Evolutionary conservation across 2,797 vertebrate species (phyloP), one percentile per base, ranked within the genome.

Genomic region (Phataginus tricuspis): DNA sequence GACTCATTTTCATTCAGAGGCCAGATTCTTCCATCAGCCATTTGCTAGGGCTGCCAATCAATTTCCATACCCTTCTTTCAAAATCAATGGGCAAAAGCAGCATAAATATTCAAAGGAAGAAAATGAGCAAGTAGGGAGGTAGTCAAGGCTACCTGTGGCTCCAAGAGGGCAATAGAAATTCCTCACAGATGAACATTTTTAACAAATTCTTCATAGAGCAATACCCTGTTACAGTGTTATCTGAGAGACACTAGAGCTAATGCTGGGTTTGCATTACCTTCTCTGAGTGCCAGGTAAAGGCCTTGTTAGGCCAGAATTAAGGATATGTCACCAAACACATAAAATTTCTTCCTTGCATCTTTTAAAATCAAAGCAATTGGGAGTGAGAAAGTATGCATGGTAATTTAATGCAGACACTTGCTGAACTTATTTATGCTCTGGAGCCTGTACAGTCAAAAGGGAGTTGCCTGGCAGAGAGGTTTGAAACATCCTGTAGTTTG

Each of bases 391-490:
- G 27, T 91, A 25, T 94, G 53, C 69, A 63, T 53, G 10, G 23
- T 95, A 82, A 96, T 96, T 96, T 96, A 95, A 89, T 61, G 55
- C 82, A 97, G 87, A 82, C 45, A 90, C 72, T 97, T 82, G 39
- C 64, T 95, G 82, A 95, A 94, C 69, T 96, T 96, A 96, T 95
- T 97, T 96, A 92, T 95, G 42, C 88, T 96, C 82, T 71, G 69
- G 86, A 95, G 85, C 39, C 74, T 49, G 2, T 55, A 27, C 37
- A n/a, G 25, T 34, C 57, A 83, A 91, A 91, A 92, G 37, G 64
- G 64, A 97, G 51, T 61, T 90, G 31, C 86, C 96, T 96, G 86
- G 75, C 53, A 77, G 23, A 29, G 37, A 94, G 57, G n/a, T 84
- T 78, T 92, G 82, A 95, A 95, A 69, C 27, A 86, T 77, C 51